These are phyloP conservation scores for Cacoxenus indagator DNA, from an alignment of 2,888 invertebrate genomes.

Conservation along the genomic window DNA sequence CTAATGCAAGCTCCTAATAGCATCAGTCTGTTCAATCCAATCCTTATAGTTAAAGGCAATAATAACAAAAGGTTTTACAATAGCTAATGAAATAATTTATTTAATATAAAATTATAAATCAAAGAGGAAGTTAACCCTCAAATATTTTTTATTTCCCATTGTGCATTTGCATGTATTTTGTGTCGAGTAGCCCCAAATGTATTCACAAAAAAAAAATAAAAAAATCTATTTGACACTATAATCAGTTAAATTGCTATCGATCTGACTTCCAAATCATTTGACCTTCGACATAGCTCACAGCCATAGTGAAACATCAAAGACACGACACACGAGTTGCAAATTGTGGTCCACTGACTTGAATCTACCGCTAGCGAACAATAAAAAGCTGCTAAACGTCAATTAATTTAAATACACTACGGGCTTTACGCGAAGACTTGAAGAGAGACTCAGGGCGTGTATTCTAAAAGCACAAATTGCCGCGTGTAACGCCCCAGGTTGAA, in stretches of 20 bases:
- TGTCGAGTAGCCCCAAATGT: neutral
- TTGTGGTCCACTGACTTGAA: neutral
- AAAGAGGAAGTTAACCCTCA: too few species aligned
- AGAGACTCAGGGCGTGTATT: neutral
- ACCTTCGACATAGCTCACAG: neutral
- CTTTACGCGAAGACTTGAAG: too few species aligned
- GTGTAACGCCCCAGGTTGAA: neutral
- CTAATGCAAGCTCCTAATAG: too few species aligned
- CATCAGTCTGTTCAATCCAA: too few species aligned
- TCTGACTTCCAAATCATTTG: neutral
- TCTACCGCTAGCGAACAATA: neutral
- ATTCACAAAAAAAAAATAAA: neutral
- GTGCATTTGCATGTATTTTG: too few species aligned
- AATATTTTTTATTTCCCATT: too few species aligned
- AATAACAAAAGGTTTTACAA: too few species aligned
- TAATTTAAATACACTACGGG: slow-evolving; percentile 8
- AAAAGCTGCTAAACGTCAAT: neutral
- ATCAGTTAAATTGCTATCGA: neutral
- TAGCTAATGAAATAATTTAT: too few species aligned
- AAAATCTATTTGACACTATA: too few species aligned
- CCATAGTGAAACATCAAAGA: neutral
- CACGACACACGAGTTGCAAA: neutral
- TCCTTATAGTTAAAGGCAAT: too few species aligned
- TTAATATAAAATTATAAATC: too few species aligned
- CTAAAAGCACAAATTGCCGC: neutral